Evolutionary conservation across 2,888 invertebrate genomes (phyloP), one percentile per base, ranked within the genome.

Genomic region (Himalopsyche tibetana): DNA sequence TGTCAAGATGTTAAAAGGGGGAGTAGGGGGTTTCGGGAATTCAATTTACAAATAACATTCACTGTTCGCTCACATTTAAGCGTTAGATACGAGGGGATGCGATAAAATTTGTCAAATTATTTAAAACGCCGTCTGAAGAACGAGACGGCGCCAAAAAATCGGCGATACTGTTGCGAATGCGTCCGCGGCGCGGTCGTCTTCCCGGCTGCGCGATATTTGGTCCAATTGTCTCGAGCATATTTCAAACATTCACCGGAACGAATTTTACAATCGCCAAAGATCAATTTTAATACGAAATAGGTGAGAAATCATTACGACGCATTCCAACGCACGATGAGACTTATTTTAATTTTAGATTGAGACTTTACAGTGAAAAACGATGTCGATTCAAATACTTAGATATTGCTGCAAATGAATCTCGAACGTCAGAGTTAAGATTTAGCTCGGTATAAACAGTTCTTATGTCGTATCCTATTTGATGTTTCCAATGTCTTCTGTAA

Each of bases 1-100:
- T 74, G 85, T 83, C 83, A 83, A 83, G 85, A 74, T 38, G 74
- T 74, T 74, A 38, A 74, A 74, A 36, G 15, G 80, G 42, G 82
- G 56, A 56, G 42, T 74, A 82, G 63, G 69, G 40, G 82, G 80
- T 36, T 42, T 83, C 83, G 56, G 74, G 83, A 84, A 28, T 81
- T 79, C 80, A 84, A 84, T 86, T 82, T 86, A 86, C 84, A 86
- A 69, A 80, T 55, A 80, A 84, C 51, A 69, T 81, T 74, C 4
- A 79, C 55, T 81, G 63, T 88, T 84, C 88, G 81, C 80, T 82
- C 82, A 80, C 82, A 84, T 85, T 85, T 63, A 56, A 69, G 74
- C 45, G 83, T 84, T 83, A 87, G 84, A 88, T 86, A 87, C 85
- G 82, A 87, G 84, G 82, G 85, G 86, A 82, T 87, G 82, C 63